Base-by-base conservation (phyloP, 2,113 vertebrate species). In the Lepidiolamprologus cunningtoni region DNA sequence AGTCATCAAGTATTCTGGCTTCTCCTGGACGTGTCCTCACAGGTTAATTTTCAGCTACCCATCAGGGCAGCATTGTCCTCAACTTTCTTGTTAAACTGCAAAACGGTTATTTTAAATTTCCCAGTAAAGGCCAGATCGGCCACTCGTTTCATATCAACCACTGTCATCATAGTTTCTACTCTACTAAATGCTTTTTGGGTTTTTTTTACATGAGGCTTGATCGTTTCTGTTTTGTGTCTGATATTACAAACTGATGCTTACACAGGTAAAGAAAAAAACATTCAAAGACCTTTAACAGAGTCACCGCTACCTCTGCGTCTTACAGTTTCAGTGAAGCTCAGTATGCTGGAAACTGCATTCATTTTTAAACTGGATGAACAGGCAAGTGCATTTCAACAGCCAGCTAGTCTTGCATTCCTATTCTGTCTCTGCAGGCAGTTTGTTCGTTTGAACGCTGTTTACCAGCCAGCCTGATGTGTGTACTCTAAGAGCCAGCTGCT, bases 301-400 rank as follows among this genome's bases (percentile, higher is more conserved):
- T 23, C 37, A 45, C 52, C 16, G 4, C 28, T 28, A 50, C 13
- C 26, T 82, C 55, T 80, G 26, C 21, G 57, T 53, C 31, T 63
- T 31, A 31, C 21, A 81, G 84, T 73, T 58, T 91, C 55, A 80
- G 3, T 47, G 21, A 9, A 82, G 50, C 35, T 17, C 17, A 6
- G 6, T 5, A 55, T 13, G 35, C 50, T 76, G n/a, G 52, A 82
- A 80, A 88, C 50, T 47, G 33, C 66, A 84, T 87, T 79, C 37
- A 66, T 84, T 68, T 88, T 86, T 66, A 80, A 91, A 91, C 85
- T 66, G 31, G 87, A 45, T 10, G 1, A 87, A 90, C 87, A 78
- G 50, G 81, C 33, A 50, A 13, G 33, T 37, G 66, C 19, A 79
- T 81, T 83, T 87, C 33, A 73, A 26, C 83, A 88, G 14, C 9